These are phyloP conservation scores for Channa argus DNA, from an alignment of 2,113 vertebrate species.

Conservation along the genomic window DNA sequence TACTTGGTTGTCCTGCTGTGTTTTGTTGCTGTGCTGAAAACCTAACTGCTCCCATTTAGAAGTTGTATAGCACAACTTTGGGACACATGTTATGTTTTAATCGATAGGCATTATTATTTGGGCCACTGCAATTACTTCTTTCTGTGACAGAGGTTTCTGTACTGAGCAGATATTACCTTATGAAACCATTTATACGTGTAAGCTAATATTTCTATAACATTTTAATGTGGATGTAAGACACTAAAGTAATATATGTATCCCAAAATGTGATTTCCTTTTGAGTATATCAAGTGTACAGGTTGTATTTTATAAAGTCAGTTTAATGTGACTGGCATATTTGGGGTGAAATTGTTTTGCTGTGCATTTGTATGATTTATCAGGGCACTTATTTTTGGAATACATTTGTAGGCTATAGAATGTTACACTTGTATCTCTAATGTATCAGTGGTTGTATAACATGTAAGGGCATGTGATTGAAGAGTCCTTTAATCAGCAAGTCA, in stretches of 20 bases:
- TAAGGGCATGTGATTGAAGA: constrained; percentile 13
- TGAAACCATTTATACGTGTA: constrained; percentile 46
- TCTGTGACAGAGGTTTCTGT: constrained; percentile 43
- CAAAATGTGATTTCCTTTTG: constrained; percentile 80
- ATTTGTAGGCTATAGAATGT: constrained; percentile 32
- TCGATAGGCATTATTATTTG: constrained; percentile 27
- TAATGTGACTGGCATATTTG: constrained; percentile 46
- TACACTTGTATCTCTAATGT: constrained; percentile 32
- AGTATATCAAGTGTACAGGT: constrained; percentile 46
- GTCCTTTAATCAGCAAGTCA: constrained; percentile 21
- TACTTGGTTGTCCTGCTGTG: constrained; percentile 11
- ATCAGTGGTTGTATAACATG: constrained; percentile 36
- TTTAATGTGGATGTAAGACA: constrained; percentile 64
- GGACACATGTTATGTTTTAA: constrained; percentile 32
- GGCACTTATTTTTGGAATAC: constrained; percentile 42
- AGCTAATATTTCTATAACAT: constrained; percentile 54
- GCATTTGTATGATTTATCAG: constrained; percentile 33
- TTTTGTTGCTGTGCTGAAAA: constrained; percentile 4
- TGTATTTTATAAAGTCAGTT: constrained; percentile 51
- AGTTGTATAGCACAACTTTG: constrained; percentile 26
- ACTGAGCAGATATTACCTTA: constrained; percentile 44
- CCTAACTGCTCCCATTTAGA: constrained; percentile 22
- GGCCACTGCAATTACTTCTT: constrained; percentile 12
- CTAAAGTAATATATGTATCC: constrained; percentile 81
- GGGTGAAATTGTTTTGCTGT: constrained; percentile 45